A percentile compares a stretch with the other conserved stretches of the same genome.
Conservation (phyloP, 2,113 vertebrate species). For the Axis porcinus region DNA sequence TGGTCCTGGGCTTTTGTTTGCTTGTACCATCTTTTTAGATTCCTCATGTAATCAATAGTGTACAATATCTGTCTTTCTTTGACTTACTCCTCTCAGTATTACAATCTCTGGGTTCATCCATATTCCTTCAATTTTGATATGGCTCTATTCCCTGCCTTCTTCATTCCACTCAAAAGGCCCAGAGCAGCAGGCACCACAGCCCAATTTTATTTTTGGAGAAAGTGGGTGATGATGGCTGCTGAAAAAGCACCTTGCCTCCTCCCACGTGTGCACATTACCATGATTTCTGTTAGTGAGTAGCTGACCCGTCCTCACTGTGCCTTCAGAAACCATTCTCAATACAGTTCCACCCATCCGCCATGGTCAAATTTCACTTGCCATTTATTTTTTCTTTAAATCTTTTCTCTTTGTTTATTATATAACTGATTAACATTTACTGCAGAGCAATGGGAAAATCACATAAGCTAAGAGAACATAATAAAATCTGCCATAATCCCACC, state of each 20-base stretch:
- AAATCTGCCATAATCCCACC: background rate
- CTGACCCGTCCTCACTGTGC: rapidly evolving
- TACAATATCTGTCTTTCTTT: background rate
- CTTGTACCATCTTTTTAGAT: background rate
- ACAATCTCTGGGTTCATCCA: background rate
- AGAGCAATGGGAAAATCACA: background rate
- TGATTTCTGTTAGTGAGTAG: background rate
- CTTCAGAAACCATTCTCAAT: background rate
- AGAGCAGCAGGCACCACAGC: background rate
- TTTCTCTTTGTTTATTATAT: background rate
- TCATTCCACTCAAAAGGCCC: background rate
- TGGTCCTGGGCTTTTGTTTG: no score
- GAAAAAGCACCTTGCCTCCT: background rate
- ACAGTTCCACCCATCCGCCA: no score
- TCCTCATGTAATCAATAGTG: background rate
- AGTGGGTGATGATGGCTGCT: background rate
- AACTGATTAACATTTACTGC: background rate
- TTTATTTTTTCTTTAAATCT: background rate
- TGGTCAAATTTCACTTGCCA: background rate
- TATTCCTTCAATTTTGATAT: no score
- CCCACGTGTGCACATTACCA: rapidly evolving
- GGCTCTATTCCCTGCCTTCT: background rate
- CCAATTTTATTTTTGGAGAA: background rate
- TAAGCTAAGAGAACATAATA: background rate
- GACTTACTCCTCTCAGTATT: background rate